Base-by-base conservation (phyloP, 2,888 invertebrate genomes). In the Peribatodes rhomboidaria region DNA sequence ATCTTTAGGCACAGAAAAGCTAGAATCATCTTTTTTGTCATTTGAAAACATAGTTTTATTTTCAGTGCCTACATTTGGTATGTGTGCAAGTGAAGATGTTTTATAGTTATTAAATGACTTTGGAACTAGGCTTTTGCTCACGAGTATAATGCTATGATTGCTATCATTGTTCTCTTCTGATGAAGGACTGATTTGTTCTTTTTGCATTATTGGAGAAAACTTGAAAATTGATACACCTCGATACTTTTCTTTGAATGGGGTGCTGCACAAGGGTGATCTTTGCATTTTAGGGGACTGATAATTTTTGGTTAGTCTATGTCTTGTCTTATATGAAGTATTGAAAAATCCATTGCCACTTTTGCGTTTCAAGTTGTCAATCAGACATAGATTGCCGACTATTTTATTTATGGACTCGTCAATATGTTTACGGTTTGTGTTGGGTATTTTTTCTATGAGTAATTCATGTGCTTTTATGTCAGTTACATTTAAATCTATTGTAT, bases 191-290 rank as follows among this genome's bases (percentile, higher is more conserved):
- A 73, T 39, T 22, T 54, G 60, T 37, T 46, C 64, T 35, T 63
- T 77, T 56, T 67, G 67, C 39, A 74, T 61, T 62, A 93, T 92
- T 41, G 92, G 92, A 35, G 92, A 93, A 68, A 90, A 87, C 63
- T 86, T 87, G 69, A 81, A 91, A 70, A 92, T 91, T 42, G 92
- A 91, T 68, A 86, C 82, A 9, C 86, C 85, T 73, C 89, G 85
- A 68, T 86, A 85, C 75, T 90, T 92, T 49, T 84, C 79, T 76
- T 80, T 83, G 58, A 88, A 89, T 60, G 92, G 92, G 39, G 92
- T 92, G 75, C 92, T 92, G 69, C 89, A 87, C 31, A 88, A 72
- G 37, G 90, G 90, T 1, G 90, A 89, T 54, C 75, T 81, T 65
- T 78, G 78, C 47, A 76, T 49, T 7, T 77, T 62, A 39, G 84